Evolutionary conservation across 2,797 vertebrate genomes (phyloP).

Genomic region (Cossypha polioptera): DNA sequence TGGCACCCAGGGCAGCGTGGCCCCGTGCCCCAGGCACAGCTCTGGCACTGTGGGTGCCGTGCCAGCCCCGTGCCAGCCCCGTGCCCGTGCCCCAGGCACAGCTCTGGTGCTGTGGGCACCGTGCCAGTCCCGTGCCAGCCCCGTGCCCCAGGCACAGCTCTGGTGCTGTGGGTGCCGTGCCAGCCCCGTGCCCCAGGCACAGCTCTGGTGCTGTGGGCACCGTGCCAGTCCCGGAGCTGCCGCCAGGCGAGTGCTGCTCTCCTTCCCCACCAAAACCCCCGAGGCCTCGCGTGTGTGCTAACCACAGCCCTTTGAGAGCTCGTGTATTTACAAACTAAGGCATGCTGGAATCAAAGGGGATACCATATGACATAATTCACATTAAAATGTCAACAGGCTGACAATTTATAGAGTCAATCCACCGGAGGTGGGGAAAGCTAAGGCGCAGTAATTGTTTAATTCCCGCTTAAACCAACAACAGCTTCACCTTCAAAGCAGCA

Average conservation of each 20-base stretch:
- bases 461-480: conserved; percentile 78
- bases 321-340: conserved; percentile 99
- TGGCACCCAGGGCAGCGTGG: no score
- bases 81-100: no score
- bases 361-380: conserved; percentile 98
- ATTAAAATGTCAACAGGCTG: conserved; percentile 96
- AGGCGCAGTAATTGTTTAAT: conserved; percentile 82
- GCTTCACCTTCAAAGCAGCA: conserved; percentile 65
- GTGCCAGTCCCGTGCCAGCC: no score
- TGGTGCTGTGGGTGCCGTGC: no score
- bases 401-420: conserved; percentile 91
- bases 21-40: no score
- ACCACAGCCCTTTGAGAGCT: conserved; percentile 98
- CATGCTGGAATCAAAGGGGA: conserved; percentile 99
- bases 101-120: no score
- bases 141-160: no score
- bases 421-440: conserved; percentile 83
- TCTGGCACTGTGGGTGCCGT: not conserved
- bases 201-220: no score
- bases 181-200: no score
- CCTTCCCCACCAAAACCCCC: conserved; percentile 89
- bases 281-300: conserved; percentile 91
- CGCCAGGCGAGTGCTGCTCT: not conserved
- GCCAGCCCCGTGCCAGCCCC: not conserved
- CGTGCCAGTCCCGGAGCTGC: conserved; percentile 5